Percentiles rank a stretch among this genome's conserved stretches.
Evolutionary conservation across 1,140 invertebrate species (phyloP).

Genomic region (Pectinophora gossypiella): DNA sequence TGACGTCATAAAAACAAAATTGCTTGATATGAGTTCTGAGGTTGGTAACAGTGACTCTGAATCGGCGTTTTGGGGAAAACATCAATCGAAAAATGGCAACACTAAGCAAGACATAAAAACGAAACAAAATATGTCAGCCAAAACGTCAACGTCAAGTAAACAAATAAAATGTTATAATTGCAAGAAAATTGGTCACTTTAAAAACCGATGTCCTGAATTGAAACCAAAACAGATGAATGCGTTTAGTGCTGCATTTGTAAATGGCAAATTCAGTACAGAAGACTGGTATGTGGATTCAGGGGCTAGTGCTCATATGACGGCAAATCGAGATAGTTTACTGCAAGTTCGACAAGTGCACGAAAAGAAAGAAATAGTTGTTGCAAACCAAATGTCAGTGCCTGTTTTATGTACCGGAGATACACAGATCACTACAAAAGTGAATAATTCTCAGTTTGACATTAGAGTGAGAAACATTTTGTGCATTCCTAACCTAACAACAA

Average conservation of each 20-base stretch:
- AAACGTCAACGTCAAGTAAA: background rate
- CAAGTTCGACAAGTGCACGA: background rate
- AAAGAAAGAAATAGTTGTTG: background rate
- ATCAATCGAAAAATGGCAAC: background rate
- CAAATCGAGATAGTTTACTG: background rate
- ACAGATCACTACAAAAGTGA: conserved; percentile 4
- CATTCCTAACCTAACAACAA: conserved; percentile 28
- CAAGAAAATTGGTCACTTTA: background rate
- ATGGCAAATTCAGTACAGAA: background rate
- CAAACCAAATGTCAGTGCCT: conserved; percentile 3
- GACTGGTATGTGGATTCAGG: conserved; percentile 7
- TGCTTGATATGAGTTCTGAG: conserved; percentile 30
- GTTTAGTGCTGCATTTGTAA: background rate
- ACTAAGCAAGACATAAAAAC: too few species aligned
- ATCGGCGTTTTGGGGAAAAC: background rate
- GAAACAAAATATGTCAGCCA: too few species aligned
- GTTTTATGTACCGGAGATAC: conserved; percentile 8
- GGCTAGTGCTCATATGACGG: background rate
- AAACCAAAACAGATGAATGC: background rate
- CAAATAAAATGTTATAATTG: conserved; percentile 5
- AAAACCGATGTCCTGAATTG: background rate
- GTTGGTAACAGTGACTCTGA: conserved; percentile 1
- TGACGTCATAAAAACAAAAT: conserved; percentile 53
- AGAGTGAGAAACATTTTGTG: conserved; percentile 29
- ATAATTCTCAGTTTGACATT: conserved; percentile 2